phyloP scores from a whole-genome alignment of 2,113 vertebrate genomes.

The Phaethornis superciliosus region DNA sequence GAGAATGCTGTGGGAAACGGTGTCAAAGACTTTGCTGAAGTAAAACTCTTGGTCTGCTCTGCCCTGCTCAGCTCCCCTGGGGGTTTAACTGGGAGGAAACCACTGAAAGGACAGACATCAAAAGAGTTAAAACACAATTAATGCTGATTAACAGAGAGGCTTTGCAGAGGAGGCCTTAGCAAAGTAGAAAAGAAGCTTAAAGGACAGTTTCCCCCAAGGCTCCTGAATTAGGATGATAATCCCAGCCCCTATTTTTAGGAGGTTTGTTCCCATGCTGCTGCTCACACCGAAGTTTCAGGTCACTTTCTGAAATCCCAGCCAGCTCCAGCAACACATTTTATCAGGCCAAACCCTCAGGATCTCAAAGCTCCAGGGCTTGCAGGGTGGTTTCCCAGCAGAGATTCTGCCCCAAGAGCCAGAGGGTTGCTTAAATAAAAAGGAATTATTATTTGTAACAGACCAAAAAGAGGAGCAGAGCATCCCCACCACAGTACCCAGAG shows the following conservation, averaged over 20 bases:
- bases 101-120: not conserved
- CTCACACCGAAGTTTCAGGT: not conserved
- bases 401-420: not conserved
- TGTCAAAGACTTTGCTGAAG: too few species aligned
- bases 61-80: not conserved
- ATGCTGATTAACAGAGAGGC: conserved; percentile 36
- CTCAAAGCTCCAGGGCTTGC: accelerated
- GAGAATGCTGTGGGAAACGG: too few species aligned
- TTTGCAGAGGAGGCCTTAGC: not conserved
- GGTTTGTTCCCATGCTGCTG: not conserved
- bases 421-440: not conserved
- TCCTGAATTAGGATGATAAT: conserved; percentile 20
- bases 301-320: not conserved
- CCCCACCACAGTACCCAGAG: accelerated
- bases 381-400: not conserved
- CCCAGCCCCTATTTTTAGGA: conserved; percentile 47
- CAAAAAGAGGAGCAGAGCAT: not conserved
- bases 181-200: conserved; percentile 60
- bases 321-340: not conserved
- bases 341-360: accelerated
- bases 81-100: not conserved
- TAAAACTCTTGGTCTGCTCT: not conserved
- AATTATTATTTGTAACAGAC: not conserved
- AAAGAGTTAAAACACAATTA: conserved; percentile 22
- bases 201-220: not conserved